Conservation (phyloP, 2,888 invertebrate genomes). For the Acleris sparsana region DNA sequence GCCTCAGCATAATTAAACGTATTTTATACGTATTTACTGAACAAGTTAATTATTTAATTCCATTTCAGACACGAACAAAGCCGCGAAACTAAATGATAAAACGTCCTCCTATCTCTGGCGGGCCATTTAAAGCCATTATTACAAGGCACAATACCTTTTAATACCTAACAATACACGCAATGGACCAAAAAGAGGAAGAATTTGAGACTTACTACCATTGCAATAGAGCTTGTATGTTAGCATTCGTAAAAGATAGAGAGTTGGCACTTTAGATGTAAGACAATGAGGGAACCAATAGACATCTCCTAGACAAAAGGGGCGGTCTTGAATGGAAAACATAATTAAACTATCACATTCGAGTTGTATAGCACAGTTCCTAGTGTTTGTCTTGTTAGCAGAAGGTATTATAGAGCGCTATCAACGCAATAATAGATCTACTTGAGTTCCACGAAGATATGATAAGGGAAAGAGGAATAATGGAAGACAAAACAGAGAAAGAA, state of each 20-base stretch:
- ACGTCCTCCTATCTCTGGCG: conserved; percentile 20
- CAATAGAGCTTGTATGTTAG: background rate
- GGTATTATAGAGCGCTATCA: too few species aligned
- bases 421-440: too few species aligned
- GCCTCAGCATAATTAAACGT: too few species aligned
- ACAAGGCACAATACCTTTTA: conserved; percentile 13
- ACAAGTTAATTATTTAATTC: conserved; percentile 1
- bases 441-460: too few species aligned
- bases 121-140: conserved; percentile 24
- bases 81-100: conserved; percentile 28
- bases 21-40: background rate
- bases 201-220: conserved; percentile 6
- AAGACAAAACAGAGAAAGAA: too few species aligned
- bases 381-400: too few species aligned
- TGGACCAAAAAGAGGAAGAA: conserved; percentile 15
- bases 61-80: conserved; percentile 17
- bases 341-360: conserved; percentile 35
- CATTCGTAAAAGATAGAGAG: conserved; percentile 28
- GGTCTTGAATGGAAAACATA: conserved; percentile 40
- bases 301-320: conserved; percentile 35
- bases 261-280: conserved; percentile 42
- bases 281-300: conserved; percentile 41
- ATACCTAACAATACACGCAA: conserved; percentile 8
- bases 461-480: too few species aligned
- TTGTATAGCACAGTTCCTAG: background rate